phyloP scores from a whole-genome alignment of 2,797 vertebrate genomes.

The Silurus aristotelis region DNA sequence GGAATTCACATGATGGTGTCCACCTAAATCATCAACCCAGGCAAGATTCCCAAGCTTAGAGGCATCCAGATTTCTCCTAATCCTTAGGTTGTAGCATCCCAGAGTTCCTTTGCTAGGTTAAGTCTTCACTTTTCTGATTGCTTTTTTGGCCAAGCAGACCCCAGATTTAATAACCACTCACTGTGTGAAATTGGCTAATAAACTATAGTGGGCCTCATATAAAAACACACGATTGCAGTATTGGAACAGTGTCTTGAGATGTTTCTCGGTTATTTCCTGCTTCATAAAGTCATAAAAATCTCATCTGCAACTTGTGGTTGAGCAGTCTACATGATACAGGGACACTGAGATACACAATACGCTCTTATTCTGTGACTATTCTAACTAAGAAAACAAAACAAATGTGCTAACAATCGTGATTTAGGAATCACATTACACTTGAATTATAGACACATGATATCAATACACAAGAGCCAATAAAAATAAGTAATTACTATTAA shows the following conservation, averaged over 20 bases:
- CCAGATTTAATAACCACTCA: slow-evolving; percentile 32
- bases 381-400: no score
- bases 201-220: slow-evolving; percentile 26
- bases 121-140: not conserved
- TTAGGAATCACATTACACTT: not conserved
- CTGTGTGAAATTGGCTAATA: slow-evolving; percentile 31
- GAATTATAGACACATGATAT: not conserved
- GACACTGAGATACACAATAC: not conserved
- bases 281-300: slow-evolving; percentile 25
- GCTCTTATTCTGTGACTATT: not conserved
- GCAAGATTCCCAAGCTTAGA: slow-evolving; percentile 34
- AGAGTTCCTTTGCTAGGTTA: slow-evolving; percentile 13
- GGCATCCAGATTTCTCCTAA: slow-evolving; percentile 34
- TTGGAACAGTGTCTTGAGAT: slow-evolving; percentile 24
- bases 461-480: not conserved
- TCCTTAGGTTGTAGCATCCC: slow-evolving; percentile 55
- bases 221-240: slow-evolving; percentile 1
- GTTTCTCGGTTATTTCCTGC: slow-evolving; percentile 28
- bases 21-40: slow-evolving; percentile 24
- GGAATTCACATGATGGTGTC: slow-evolving; percentile 16
- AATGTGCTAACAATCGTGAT: not conserved
- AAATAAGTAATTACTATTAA: not conserved
- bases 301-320: slow-evolving; percentile 7
- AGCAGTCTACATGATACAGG: not conserved
- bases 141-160: slow-evolving; percentile 33